Conservation (phyloP, 2,797 vertebrate genomes). For the Notolepis coatsorum region DNA sequence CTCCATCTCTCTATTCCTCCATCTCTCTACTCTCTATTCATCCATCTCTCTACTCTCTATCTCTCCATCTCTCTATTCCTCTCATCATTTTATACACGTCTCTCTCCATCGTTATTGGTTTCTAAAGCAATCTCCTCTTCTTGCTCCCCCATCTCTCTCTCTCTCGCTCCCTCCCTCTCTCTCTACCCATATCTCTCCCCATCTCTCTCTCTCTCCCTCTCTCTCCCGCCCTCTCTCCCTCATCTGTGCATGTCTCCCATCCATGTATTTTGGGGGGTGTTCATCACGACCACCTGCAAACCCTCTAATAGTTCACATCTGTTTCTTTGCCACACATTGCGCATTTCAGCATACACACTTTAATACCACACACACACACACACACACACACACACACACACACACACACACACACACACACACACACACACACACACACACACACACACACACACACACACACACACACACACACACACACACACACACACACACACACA, state of each 20-base stretch:
- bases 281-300: conserved; percentile 82
- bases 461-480: conserved; percentile 8
- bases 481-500: background rate
- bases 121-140: conserved; percentile 25
- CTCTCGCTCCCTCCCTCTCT: background rate
- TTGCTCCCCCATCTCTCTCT: background rate
- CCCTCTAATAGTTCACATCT: conserved; percentile 86
- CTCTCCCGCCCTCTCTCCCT: too few relatives aligned
- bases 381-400: conserved; percentile 44
- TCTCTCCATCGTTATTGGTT: conserved; percentile 15
- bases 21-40: too few relatives aligned
- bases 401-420: background rate
- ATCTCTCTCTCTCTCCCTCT: conserved; percentile 44
- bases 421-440: background rate
- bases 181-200: conserved; percentile 22
- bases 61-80: conserved; percentile 2
- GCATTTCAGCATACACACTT: conserved; percentile 34
- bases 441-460: conserved; percentile 4
- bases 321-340: conserved; percentile 68
- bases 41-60: conserved; percentile 20
- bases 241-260: conserved; percentile 11
- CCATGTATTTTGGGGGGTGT: conserved; percentile 74
- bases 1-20: background rate
- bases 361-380: conserved; percentile 53
- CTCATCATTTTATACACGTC: too few relatives aligned